Conservation (phyloP, 2,113 vertebrate genomes). For the Shinisaurus crocodilurus region DNA sequence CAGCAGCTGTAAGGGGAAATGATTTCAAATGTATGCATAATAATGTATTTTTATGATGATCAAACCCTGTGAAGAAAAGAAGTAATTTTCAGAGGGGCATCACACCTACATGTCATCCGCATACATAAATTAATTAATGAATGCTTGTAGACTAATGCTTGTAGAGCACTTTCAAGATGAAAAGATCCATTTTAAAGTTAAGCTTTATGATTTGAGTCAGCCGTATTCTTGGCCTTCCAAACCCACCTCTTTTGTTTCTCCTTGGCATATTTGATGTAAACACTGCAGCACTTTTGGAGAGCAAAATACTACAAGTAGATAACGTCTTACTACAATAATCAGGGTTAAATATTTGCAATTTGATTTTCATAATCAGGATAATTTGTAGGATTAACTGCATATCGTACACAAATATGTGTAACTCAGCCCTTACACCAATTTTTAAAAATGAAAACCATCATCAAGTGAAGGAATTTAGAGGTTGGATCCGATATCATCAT, state of each 20-base stretch:
- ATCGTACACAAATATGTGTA: not conserved
- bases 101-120: not conserved
- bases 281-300: constrained; percentile 41
- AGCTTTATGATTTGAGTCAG: not conserved
- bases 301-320: constrained; percentile 27
- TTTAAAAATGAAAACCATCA: not conserved
- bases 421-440: no score
- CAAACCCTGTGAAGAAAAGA: constrained; percentile 33
- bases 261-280: constrained; percentile 10
- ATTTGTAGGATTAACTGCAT: not conserved
- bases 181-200: not conserved
- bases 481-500: not conserved
- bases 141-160: not conserved
- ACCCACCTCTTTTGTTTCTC: constrained; percentile 47
- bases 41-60: constrained; percentile 30
- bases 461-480: constrained; percentile 23
- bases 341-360: constrained; percentile 53
- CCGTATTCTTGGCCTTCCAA: not conserved
- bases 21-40: not conserved
- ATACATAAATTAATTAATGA: not conserved
- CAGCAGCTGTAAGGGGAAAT: constrained; percentile 16
- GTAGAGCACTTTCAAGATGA: not conserved
- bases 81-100: not conserved
- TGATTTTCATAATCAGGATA: constrained; percentile 43
- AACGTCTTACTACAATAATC: constrained; percentile 35